Base-by-base conservation (phyloP, 2,113 vertebrate genomes). In the Podarcis muralis region DNA sequence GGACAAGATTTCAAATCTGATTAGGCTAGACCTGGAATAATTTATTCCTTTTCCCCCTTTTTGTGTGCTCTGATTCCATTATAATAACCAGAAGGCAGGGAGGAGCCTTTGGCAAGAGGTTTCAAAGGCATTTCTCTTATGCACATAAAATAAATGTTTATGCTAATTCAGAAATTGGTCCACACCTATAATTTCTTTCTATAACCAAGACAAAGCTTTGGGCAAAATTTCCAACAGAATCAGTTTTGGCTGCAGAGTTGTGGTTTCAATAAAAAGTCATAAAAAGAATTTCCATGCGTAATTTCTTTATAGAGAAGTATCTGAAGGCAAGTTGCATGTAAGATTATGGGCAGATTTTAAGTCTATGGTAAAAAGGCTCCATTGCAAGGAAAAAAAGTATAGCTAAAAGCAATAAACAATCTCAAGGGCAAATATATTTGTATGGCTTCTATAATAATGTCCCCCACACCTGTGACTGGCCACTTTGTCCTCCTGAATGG, bases 1-100 rank as follows among this genome's bases (percentile, higher is more conserved):
- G 97, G 97, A 98, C 98, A 98, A 96, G 98, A 99, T 97, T 98
- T 97, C 98, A 98, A 99, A 98, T 99, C 97, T 98, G 98, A 99
- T 98, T 99, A 98, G 97, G 97, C 97, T 97, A 96, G 96, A 98
- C 98, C 97, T 97, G 97, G 96, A 97, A 97, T 98, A 97, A 97
- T 96, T 95, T 98, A 94, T 93, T 40, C 74, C 48, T 12, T 53
- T 27, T 69, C 11, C 11, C 72, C 25, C 27, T 92, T 94, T 97
- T 98, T 98, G 97, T 98, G 97, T 97, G n/a, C 97, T 96, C 96
- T 97, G 97, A 97, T 98, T 98, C 97, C 87, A 5, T 96, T 97
- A 95, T 97, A 97, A 94, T 95, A 97, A 97, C 96, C 95, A 97
- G 97, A 97, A 97, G 96, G 96, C 71, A 84, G 93, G 69, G 6